These are phyloP conservation scores for sheep (Ovis aries) DNA, from an alignment of 2,113 vertebrate genomes.

Conservation along the genomic window DNA sequence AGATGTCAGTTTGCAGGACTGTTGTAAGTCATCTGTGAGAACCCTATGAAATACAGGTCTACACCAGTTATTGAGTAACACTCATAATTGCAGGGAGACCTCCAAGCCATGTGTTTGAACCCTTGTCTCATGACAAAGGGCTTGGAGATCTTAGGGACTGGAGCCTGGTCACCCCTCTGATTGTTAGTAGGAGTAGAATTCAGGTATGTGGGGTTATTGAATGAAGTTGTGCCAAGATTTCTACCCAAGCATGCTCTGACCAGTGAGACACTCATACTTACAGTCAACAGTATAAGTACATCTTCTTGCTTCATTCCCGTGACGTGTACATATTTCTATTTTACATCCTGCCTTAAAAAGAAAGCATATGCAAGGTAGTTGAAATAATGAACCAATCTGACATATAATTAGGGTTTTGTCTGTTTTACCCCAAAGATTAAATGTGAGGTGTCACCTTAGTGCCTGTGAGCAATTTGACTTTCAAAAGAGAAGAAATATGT, in stretches of 20 bases:
- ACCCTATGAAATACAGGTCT: not conserved
- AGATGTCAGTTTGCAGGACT: not conserved
- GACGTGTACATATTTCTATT: not conserved
- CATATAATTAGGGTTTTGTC: not conserved
- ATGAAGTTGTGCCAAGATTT: not conserved
- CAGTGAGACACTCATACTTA: not conserved
- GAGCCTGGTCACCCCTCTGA: not conserved
- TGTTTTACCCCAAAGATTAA: not conserved
- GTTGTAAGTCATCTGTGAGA: not conserved
- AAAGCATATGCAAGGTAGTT: not conserved
- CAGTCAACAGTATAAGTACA: not conserved
- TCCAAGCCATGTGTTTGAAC: not conserved
- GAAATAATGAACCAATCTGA: not conserved
- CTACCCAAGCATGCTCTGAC: not conserved
- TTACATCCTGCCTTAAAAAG: not conserved
- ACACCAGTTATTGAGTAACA: not conserved
- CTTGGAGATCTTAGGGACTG: not conserved
- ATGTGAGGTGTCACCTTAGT: not conserved
- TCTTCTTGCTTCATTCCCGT: not conserved
- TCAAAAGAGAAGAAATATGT: not conserved
- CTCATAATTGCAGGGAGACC: rapidly evolving
- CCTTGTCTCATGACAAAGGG: not conserved
- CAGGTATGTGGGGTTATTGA: not conserved
- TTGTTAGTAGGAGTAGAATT: not conserved
- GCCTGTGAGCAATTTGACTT: not conserved